These are phyloP conservation scores for Clepsis dumicolana DNA, from an alignment of 2,888 invertebrate species.

Conservation along the genomic window DNA sequence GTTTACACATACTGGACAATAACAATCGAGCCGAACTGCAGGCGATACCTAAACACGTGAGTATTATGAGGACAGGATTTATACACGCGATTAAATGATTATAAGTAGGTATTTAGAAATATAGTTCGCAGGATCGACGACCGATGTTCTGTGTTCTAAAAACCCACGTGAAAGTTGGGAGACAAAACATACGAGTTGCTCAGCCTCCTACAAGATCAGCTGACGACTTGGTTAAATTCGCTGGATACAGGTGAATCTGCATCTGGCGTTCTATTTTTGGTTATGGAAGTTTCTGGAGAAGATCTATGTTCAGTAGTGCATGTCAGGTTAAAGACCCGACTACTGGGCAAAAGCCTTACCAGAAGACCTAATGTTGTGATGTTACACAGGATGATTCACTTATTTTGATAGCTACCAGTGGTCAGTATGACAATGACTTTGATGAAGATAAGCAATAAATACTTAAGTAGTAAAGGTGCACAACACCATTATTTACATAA, in stretches of 20 bases:
- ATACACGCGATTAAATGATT: slow-evolving; percentile 20
- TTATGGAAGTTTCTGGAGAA: too few relatives aligned
- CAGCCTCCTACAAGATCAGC: too few relatives aligned
- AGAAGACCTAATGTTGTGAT: not conserved
- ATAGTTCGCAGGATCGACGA: not conserved
- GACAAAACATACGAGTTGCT: too few relatives aligned
- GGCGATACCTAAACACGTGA: slow-evolving; percentile 46
- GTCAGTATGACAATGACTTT: not conserved
- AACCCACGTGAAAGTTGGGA: too few relatives aligned
- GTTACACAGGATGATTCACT: not conserved
- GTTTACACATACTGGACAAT: slow-evolving; percentile 75
- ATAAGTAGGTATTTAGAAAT: slow-evolving; percentile 11
- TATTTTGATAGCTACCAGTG: not conserved
- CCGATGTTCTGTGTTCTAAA: too few relatives aligned
- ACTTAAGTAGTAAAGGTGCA: not conserved
- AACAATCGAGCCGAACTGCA: slow-evolving; percentile 61
- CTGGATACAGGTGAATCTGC: too few relatives aligned
- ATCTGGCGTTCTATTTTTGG: too few relatives aligned
- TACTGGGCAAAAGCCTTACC: too few relatives aligned
- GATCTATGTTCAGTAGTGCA: too few relatives aligned
- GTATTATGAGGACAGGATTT: slow-evolving; percentile 54
- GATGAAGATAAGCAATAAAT: not conserved
- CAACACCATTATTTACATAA: not conserved
- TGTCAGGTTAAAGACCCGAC: too few relatives aligned
- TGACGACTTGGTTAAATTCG: too few relatives aligned